Evolutionary conservation across 2,113 vertebrate genomes (phyloP).

Genomic region (Toxostoma redivivum): DNA sequence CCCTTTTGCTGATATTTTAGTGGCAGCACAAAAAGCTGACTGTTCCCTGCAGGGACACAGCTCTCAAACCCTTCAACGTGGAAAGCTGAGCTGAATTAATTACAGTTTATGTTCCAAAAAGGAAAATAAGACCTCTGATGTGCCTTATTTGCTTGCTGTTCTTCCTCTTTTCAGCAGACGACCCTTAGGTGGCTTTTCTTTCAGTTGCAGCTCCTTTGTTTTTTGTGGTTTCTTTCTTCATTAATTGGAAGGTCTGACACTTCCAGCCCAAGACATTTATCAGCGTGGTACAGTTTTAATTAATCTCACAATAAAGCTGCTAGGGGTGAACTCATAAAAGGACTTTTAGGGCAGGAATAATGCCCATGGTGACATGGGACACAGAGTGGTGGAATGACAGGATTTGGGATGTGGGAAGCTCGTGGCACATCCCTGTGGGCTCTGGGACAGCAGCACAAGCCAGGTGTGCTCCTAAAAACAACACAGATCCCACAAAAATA

Average conservation of each 20-base stretch:
- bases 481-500: background rate
- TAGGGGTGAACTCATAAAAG: background rate
- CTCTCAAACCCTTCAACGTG: background rate
- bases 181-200: constrained; percentile 36
- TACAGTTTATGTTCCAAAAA: background rate
- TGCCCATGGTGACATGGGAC: background rate
- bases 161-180: background rate
- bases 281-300: constrained; percentile 70
- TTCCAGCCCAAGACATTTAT: constrained; percentile 61
- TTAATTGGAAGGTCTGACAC: constrained; percentile 74
- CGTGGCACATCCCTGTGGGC: too few species aligned
- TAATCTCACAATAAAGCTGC: constrained; percentile 36
- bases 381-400: background rate
- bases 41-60: background rate
- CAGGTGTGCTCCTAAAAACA: background rate
- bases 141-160: constrained; percentile 23
- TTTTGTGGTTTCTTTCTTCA: constrained; percentile 53
- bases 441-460: background rate
- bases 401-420: background rate
- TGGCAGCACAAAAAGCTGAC: constrained; percentile 1
- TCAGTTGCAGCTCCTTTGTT: constrained; percentile 27
- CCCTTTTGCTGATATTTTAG: background rate
- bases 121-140: constrained; percentile 22
- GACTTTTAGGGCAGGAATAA: background rate
- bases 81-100: constrained; percentile 54